Base-by-base conservation (phyloP, 2,797 vertebrate genomes). In the Brachyrhaphis roseni region DNA sequence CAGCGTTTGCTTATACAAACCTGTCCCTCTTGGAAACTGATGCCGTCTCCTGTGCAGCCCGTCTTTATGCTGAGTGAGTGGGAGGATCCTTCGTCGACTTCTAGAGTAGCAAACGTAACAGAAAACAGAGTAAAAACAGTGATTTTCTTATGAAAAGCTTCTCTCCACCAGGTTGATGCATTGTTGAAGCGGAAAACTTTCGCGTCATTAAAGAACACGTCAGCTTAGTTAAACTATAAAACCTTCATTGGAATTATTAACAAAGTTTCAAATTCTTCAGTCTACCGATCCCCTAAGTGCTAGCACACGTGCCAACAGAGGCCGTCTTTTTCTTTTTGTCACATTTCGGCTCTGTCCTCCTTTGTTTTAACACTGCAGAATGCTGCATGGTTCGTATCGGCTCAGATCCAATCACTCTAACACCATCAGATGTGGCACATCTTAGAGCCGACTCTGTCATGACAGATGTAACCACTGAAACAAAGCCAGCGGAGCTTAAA, bases 21-120 rank as follows among this genome's bases (percentile, higher is more conserved):
- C 91, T 98, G 94, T 86, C 93, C 94, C 68, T 98, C 97, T 15
- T 95, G 95, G 1, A 97, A 97, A 79, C 96, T 97, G 93, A 95
- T 88, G 81, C 96, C 96, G 53, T 97, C 96, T 41, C 94, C 95
- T 86, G 96, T 88, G 4, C 91, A 95, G 23, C 91, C 93, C 53
- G 94, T 94, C 85, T 96, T 96, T 75, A 96, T 93, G 85, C 95
- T 96, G 83, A 96, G 89, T 28, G 90, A 89, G 45, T 87, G 73
- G 8, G 78, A 66, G 46, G 81, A 87, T 76, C 89, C 95, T 90
- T 97, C 95, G 79, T 75, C 96, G 66, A 96, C 91, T 85, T 93
- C 95, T 95, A 75, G 0, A 84, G 66, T 87, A 34, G 74, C 57
- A 73, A 83, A 43, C 76, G 7, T 82, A 68, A 79, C 34, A 79